Evolutionary conservation across 2,113 vertebrate species (phyloP).

Genomic region (Seriola dumerili): DNA sequence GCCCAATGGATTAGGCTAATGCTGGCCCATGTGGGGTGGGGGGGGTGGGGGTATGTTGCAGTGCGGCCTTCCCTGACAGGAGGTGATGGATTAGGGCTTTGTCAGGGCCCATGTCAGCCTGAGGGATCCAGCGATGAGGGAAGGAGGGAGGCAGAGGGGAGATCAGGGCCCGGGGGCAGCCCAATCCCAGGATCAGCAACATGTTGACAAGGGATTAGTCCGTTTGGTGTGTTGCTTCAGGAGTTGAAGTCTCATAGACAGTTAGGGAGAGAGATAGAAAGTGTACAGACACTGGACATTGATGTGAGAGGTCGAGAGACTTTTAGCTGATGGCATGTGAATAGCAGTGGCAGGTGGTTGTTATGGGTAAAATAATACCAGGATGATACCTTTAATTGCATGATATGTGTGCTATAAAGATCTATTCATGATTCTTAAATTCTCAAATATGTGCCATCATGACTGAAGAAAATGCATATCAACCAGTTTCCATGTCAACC

Average conservation of each 20-base stretch:
- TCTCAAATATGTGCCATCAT: background rate
- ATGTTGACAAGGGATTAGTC: slow-evolving; percentile 88
- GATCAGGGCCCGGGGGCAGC: slow-evolving; percentile 74
- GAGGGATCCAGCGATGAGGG: slow-evolving; percentile 72
- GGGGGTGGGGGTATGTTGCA: slow-evolving; percentile 60
- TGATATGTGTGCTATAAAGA: too few relatives aligned
- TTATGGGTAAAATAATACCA: slow-evolving; percentile 20
- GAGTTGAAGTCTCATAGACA: slow-evolving; percentile 71
- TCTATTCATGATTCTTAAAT: background rate
- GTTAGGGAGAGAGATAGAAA: slow-evolving; percentile 33
- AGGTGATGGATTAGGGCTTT: slow-evolving; percentile 87
- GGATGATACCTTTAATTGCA: background rate
- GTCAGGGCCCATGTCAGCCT: slow-evolving; percentile 78
- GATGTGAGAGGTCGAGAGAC: slow-evolving; percentile 19
- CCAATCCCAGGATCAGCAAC: slow-evolving; percentile 83
- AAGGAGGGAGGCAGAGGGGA: slow-evolving; percentile 56
- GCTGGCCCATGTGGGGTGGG: slow-evolving; percentile 73
- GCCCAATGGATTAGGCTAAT: slow-evolving; percentile 90
- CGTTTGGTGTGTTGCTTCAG: slow-evolving; percentile 84
- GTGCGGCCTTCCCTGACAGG: slow-evolving; percentile 84
- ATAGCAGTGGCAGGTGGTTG: background rate
- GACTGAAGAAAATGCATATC: background rate
- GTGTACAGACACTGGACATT: slow-evolving; percentile 5
- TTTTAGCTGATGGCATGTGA: slow-evolving; percentile 12
- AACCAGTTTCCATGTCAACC: slow-evolving; percentile 8